phyloP scores from a whole-genome alignment of 2,888 invertebrate species.

The Adelognathus sp. region DNA sequence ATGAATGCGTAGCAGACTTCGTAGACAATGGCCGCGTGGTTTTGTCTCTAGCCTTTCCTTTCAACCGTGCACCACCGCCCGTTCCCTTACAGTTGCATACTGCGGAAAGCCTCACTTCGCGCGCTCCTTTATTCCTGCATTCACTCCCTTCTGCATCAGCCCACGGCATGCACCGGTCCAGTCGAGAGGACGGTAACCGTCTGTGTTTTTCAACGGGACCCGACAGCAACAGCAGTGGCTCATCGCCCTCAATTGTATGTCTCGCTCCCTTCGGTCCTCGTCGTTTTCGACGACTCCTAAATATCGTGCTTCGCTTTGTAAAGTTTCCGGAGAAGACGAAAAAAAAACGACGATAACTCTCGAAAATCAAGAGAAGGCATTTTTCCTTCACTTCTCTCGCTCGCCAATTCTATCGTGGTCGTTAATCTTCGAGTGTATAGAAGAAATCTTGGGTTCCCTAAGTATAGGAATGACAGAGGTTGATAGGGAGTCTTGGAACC shows the following conservation, averaged over 20 bases:
- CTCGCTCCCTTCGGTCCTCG: slow-evolving; percentile 24
- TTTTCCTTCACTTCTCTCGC: slow-evolving; percentile 5
- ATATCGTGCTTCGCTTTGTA: slow-evolving; percentile 49
- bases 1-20: slow-evolving; percentile 56
- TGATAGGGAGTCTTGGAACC: not conserved
- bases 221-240: not conserved
- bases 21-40: slow-evolving; percentile 65
- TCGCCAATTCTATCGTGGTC: slow-evolving; percentile 40
- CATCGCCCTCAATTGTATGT: slow-evolving; percentile 9
- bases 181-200: slow-evolving; percentile 64
- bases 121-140: slow-evolving; percentile 53
- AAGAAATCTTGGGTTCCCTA: not conserved
- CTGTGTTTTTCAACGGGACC: slow-evolving; percentile 64
- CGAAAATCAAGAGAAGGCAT: slow-evolving; percentile 2
- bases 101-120: slow-evolving; percentile 24
- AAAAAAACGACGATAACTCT: not conserved
- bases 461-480: not conserved
- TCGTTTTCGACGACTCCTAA: not conserved
- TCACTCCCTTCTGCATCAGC: slow-evolving; percentile 48
- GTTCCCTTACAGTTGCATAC: slow-evolving; percentile 16
- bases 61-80: not conserved
- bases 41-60: slow-evolving; percentile 58
- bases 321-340: slow-evolving; percentile 30
- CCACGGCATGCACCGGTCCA: slow-evolving; percentile 39
- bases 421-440: slow-evolving; percentile 66